Evolutionary conservation across 2,888 invertebrate species (phyloP).

Genomic region (Julus scanicus): DNA sequence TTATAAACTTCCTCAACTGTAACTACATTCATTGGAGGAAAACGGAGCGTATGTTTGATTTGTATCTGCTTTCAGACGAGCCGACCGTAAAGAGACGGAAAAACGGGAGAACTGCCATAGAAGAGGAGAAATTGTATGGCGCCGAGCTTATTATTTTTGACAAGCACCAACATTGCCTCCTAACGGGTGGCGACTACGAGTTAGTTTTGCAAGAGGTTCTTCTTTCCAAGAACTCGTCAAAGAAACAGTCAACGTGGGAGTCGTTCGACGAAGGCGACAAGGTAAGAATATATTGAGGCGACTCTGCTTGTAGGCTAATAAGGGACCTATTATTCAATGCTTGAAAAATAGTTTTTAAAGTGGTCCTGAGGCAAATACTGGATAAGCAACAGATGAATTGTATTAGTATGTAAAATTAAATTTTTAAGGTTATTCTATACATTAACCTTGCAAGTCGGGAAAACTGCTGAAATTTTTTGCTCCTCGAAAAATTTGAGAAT

Average conservation of each 20-base stretch:
- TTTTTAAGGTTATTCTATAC: no score
- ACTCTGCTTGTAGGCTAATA: no score
- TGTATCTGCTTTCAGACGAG: conserved; percentile 60
- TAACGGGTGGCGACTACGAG: conserved; percentile 91
- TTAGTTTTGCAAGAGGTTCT: conserved; percentile 81
- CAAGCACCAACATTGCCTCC: conserved; percentile 85
- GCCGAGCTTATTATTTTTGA: conserved; percentile 87
- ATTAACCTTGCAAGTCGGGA: no score
- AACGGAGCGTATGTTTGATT: neutral
- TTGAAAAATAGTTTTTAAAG: no score
- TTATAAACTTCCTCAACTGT: no score
- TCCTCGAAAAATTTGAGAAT: no score
- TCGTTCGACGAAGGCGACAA: conserved; percentile 72
- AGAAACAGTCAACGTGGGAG: conserved; percentile 80
- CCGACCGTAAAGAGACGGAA: conserved; percentile 61
- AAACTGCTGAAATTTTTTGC: no score
- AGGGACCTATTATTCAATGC: no score
- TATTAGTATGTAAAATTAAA: no score
- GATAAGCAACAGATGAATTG: no score
- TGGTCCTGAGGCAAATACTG: no score
- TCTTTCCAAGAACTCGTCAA: conserved; percentile 71
- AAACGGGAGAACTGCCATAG: conserved; percentile 57
- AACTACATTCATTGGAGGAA: neutral
- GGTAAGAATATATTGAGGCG: conserved; percentile 56
- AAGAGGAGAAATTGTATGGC: conserved; percentile 71